Evolutionary conservation across 2,888 invertebrate genomes (phyloP).

Genomic region (Melinaea menophilus): DNA sequence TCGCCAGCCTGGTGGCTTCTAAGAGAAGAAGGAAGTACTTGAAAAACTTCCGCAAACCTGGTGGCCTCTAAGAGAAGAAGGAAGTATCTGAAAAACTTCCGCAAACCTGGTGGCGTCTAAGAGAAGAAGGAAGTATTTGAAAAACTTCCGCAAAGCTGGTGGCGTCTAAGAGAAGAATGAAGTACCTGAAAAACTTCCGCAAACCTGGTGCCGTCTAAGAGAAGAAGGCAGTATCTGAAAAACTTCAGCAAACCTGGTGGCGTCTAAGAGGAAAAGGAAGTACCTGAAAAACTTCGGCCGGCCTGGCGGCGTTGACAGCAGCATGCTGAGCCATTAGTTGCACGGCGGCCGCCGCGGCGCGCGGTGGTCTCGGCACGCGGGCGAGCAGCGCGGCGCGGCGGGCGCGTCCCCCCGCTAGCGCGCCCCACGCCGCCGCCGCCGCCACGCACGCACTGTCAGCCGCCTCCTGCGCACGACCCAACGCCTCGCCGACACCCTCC

Average conservation of each 20-base stretch:
- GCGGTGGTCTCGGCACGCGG: constrained; percentile 83
- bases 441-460: constrained; percentile 91
- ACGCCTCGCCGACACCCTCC: constrained; percentile 90
- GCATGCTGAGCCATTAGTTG: constrained; percentile 89
- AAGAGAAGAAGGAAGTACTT: no score
- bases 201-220: constrained; percentile 77
- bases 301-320: constrained; percentile 82
- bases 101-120: constrained; percentile 79
- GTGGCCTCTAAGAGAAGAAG: no score
- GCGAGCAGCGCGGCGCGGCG: constrained; percentile 45
- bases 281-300: constrained; percentile 80
- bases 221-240: constrained; percentile 57
- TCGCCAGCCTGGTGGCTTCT: no score
- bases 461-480: constrained; percentile 91
- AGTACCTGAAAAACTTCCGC: constrained; percentile 77
- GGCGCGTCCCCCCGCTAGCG: constrained; percentile 50
- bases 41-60: no score
- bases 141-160: constrained; percentile 82
- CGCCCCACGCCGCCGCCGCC: constrained; percentile 90
- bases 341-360: constrained; percentile 86
- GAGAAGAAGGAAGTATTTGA: constrained; percentile 41
- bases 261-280: constrained; percentile 46
- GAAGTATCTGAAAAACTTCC: constrained; percentile 74
- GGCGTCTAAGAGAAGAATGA: constrained; percentile 52
- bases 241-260: constrained; percentile 80